Evolutionary conservation across 2,888 invertebrate genomes (phyloP).

Genomic region (Drosophila nr. perissopoda): DNA sequence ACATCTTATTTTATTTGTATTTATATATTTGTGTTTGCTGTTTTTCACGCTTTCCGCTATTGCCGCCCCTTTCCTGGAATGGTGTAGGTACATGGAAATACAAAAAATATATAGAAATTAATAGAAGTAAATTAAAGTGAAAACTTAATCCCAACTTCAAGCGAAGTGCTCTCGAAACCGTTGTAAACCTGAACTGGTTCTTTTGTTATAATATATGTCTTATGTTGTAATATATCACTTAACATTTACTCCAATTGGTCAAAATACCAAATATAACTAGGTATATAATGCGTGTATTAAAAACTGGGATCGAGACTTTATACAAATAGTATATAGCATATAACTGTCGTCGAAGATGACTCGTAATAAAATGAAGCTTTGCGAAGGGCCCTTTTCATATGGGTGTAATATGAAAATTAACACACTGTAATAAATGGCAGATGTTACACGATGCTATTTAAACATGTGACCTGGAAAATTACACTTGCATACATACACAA

Average conservation of each 20-base stretch:
- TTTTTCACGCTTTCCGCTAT: neutral
- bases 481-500: conserved; percentile 9
- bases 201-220: too few species aligned
- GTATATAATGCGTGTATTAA: neutral
- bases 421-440: conserved; percentile 17
- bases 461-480: conserved; percentile 39
- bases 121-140: neutral
- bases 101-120: neutral
- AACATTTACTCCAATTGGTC: neutral
- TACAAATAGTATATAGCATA: neutral
- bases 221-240: too few species aligned
- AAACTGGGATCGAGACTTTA: neutral
- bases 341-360: neutral
- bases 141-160: neutral
- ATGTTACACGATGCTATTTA: conserved; percentile 7
- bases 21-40: conserved; percentile 11
- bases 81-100: neutral
- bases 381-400: neutral
- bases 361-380: neutral
- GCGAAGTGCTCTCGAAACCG: neutral
- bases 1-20: conserved; percentile 55
- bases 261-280: neutral
- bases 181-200: too few species aligned
- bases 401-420: neutral
- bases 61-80: conserved; percentile 1